Evolutionary conservation across 2,888 invertebrate species (phyloP), one percentile per base, ranked within the genome.

Genomic region (Ernsta delagoae): DNA sequence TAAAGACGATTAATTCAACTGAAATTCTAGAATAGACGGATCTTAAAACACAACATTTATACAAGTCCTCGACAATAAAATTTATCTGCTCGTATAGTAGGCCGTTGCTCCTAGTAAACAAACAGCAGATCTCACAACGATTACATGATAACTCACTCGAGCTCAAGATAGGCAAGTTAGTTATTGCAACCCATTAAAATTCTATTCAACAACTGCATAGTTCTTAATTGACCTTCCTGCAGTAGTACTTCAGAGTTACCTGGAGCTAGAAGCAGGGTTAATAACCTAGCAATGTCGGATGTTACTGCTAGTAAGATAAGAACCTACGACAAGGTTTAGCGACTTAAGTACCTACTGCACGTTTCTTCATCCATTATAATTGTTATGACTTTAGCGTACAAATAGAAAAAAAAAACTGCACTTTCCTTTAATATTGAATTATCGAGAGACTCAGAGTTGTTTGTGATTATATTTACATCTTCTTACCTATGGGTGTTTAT

Each of bases 31-130:
- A 48, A 12, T 43, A 48, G 12, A 48, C 5, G n/a, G 12, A 12
- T 48, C 45, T 7, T 12, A 2, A 48, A 48, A 48, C 12, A 12
- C 4, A 5, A 48, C n/a, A 43, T 9, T 48, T 48, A 48, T 48
- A 45, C 5, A 12, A 7, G 45, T 48, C 45, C 45, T 48, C 45
- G 45, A 48, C 45, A 48, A n/a, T 12, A 12, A 5, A 48, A 12
- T 45, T 45, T 45, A 45, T 45, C 45, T n/a, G n/a, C 45, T 45
- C 45, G n/a, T 45, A 45, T 45, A 45, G 45, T 45, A 45, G 45
- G 45, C 45, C 45, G 45, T 45, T 45, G 45, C 45, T 45, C 45
- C n/a, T 45, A 4, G 45, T 45, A n/a, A 11, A n/a, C 45, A 45
- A 45, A 45, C 45, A 45, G 45, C n/a, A 45, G 45, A 45, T 45